phyloP scores from a whole-genome alignment of 1,140 invertebrate genomes.

The Drosophila persimilis region DNA sequence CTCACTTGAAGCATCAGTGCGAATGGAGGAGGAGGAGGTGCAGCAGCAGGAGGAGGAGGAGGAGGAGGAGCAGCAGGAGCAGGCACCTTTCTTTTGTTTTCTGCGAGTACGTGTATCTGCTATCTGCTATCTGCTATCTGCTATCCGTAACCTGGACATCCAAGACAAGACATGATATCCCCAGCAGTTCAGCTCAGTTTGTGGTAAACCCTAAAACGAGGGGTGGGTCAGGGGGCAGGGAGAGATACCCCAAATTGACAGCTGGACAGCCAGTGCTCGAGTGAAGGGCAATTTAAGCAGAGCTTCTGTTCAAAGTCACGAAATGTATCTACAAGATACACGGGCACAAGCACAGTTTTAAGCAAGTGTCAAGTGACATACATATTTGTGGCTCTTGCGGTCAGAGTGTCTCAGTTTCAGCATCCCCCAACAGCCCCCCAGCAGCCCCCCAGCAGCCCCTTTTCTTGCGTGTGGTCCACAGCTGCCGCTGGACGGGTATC shows the following conservation, averaged over 20 bases:
- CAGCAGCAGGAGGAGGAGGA: constrained; percentile 8
- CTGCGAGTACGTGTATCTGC: too few species aligned
- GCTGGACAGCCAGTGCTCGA: constrained; percentile 44
- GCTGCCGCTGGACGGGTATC: not conserved
- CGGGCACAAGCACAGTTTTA: constrained; percentile 23
- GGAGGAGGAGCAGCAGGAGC: not conserved
- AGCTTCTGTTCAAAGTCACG: constrained; percentile 48
- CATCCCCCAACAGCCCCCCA: too few species aligned
- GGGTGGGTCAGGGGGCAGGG: not conserved
- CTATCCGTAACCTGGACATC: not conserved
- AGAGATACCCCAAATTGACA: constrained; percentile 61
- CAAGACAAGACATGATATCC: constrained; percentile 22
- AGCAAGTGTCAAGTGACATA: constrained; percentile 78
- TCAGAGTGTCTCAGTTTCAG: constrained; percentile 19
- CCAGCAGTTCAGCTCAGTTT: constrained; percentile 35
- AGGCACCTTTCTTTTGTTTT: too few species aligned
- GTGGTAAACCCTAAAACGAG: constrained; percentile 38
- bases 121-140: constrained; percentile 16
- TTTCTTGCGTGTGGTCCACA: constrained; percentile 59
- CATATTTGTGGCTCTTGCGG: constrained; percentile 78
- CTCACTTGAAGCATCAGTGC: constrained; percentile 60
- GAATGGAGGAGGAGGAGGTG: constrained; percentile 22
- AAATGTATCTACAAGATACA: constrained; percentile 49
- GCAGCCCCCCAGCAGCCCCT: too few species aligned
- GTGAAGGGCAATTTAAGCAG: constrained; percentile 72